Conservation (phyloP, 2,888 invertebrate genomes). For the Ligdia adustata region DNA sequence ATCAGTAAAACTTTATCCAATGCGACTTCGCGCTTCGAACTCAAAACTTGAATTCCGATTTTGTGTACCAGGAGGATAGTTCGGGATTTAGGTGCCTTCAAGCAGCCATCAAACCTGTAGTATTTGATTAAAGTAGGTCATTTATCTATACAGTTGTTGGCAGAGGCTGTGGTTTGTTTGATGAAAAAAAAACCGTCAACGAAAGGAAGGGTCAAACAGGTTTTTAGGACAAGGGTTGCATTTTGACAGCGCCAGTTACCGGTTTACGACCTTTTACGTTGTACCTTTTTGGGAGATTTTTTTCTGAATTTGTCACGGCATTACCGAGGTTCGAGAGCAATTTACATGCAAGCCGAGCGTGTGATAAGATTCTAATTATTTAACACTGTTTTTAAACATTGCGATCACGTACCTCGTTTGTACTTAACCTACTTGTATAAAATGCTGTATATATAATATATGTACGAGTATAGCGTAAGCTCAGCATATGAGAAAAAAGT, state of each 20-base stretch:
- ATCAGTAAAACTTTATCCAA: conserved; percentile 3
- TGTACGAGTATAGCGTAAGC: too few species aligned
- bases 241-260: conserved; percentile 44
- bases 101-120: conserved; percentile 13
- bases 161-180: conserved; percentile 37
- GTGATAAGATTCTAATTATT: conserved; percentile 27
- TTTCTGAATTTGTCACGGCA: conserved; percentile 12
- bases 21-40: not conserved
- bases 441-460: not conserved
- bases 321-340: conserved; percentile 15
- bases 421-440: conserved; percentile 30
- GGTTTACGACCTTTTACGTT: conserved; percentile 38
- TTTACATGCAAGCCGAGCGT: conserved; percentile 24
- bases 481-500: too few species aligned
- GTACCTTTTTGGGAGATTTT: conserved; percentile 14
- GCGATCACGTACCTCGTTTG: conserved; percentile 26
- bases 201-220: conserved; percentile 37
- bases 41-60: conserved; percentile 1
- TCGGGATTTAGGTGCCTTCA: not conserved
- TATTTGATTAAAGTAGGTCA: conserved; percentile 26
- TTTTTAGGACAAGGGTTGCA: conserved; percentile 41
- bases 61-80: not conserved
- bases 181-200: conserved; percentile 41
- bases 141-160: conserved; percentile 39
- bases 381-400: conserved; percentile 20